phyloP scores from a whole-genome alignment of 2,888 invertebrate species.

The Auanema sp. region DNA sequence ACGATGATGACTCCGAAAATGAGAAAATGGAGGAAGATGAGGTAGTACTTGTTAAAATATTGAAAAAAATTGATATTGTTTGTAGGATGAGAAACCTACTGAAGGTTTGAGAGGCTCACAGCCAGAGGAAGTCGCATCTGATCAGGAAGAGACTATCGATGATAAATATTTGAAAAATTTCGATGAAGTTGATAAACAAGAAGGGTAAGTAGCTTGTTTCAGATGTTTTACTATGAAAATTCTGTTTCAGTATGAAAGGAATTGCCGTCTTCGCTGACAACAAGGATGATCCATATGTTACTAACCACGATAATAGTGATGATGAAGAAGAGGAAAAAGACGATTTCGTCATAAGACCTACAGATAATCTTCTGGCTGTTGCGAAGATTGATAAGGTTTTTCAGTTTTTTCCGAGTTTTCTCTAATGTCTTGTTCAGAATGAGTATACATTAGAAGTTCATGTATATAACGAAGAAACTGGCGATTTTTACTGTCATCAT shows the following conservation, averaged over 20 bases:
- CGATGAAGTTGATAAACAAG: slow-evolving; percentile 22
- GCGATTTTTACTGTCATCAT: slow-evolving; percentile 82
- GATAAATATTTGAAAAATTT: slow-evolving; percentile 40
- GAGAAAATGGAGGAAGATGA: slow-evolving; percentile 21
- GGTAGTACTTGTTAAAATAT: slow-evolving; percentile 4
- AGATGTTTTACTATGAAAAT: not conserved
- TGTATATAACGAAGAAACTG: slow-evolving; percentile 88
- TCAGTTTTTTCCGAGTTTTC: not conserved
- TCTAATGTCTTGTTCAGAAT: slow-evolving; percentile 34
- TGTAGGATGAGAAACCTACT: no score
- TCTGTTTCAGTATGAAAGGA: slow-evolving; percentile 44
- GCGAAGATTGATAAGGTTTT: slow-evolving; percentile 82
- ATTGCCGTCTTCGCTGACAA: slow-evolving; percentile 51
- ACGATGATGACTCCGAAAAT: slow-evolving; percentile 18
- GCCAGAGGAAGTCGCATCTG: slow-evolving; percentile 19
- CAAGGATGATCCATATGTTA: slow-evolving; percentile 59
- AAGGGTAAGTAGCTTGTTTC: slow-evolving; percentile 1
- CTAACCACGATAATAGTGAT: slow-evolving; percentile 47
- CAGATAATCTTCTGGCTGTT: slow-evolving; percentile 84
- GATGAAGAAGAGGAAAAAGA: slow-evolving; percentile 70
- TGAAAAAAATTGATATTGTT: no score
- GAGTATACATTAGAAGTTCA: slow-evolving; percentile 57
- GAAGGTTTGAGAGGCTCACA: not conserved
- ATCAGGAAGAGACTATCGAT: slow-evolving; percentile 12
- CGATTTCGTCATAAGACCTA: slow-evolving; percentile 83